Evolutionary conservation across 2,888 invertebrate species (phyloP).

Genomic region (Cordylochernes scorpioides): DNA sequence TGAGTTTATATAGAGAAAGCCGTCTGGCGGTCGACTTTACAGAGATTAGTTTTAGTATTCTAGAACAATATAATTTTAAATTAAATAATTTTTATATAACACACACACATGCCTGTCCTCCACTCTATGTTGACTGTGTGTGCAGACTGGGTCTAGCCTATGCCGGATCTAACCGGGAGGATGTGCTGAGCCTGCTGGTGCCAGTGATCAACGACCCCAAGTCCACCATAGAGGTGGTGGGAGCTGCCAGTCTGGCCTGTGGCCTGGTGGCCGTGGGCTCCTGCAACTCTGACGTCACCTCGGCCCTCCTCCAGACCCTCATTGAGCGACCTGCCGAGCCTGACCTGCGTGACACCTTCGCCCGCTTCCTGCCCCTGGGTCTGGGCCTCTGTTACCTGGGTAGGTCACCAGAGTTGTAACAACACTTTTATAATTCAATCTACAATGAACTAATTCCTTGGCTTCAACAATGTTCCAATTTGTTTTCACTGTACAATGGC

Average conservation of each 20-base stretch:
- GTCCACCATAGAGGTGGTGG: constrained; percentile 53
- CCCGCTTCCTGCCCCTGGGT: constrained; percentile 65
- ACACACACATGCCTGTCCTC: too few species aligned
- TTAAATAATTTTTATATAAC: too few species aligned
- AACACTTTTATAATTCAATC: too few species aligned
- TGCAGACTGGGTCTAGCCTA: constrained; percentile 61
- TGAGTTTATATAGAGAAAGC: too few species aligned
- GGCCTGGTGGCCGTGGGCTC: constrained; percentile 85
- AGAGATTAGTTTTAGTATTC: too few species aligned
- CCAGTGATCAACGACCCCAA: constrained; percentile 51
- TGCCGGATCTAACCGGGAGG: constrained; percentile 76
- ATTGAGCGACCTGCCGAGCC: constrained; percentile 36
- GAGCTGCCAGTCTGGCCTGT: constrained; percentile 61
- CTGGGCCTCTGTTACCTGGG: constrained; percentile 76
- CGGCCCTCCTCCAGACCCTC: constrained; percentile 36
- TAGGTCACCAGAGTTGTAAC: too few species aligned
- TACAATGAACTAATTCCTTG: too few species aligned
- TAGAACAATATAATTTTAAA: too few species aligned
- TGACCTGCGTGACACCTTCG: constrained; percentile 44
- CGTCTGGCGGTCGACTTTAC: too few species aligned
- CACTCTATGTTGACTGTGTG: too few species aligned
- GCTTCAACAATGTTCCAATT: too few species aligned
- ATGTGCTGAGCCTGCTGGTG: constrained; percentile 47
- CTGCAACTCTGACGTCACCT: constrained; percentile 53
- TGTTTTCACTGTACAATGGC: too few species aligned